Conservation (phyloP, 2,797 vertebrate species). For the Philypnodon macrostomus region DNA sequence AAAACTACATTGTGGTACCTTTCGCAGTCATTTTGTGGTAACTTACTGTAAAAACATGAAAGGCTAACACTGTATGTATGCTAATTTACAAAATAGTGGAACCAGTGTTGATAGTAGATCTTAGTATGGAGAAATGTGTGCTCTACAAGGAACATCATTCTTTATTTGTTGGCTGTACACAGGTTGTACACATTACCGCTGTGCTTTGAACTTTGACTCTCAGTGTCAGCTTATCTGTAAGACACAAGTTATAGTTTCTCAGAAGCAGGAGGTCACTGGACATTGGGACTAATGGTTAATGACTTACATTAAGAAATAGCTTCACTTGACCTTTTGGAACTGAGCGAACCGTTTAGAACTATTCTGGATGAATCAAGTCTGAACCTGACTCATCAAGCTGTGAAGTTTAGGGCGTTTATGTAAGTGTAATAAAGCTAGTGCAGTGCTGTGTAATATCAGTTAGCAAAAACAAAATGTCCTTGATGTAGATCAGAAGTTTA, state of each 20-base stretch:
- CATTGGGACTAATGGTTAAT: slow-evolving; percentile 48
- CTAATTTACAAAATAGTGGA: neutral
- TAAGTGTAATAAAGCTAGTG: neutral
- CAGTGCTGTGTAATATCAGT: neutral
- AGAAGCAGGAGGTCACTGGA: slow-evolving; percentile 17
- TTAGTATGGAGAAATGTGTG: neutral
- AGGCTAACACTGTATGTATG: slow-evolving; percentile 19
- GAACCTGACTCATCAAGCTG: slow-evolving; percentile 5
- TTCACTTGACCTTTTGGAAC: slow-evolving; percentile 30
- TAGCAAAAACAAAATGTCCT: too few species aligned
- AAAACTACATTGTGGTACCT: too few species aligned
- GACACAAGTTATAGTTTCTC: slow-evolving; percentile 4
- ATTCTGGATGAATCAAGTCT: slow-evolving; percentile 3
- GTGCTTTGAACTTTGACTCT: slow-evolving; percentile 32
- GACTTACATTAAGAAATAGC: slow-evolving; percentile 23
- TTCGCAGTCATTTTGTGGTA: too few species aligned
- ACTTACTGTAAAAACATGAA: too few species aligned
- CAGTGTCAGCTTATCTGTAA: slow-evolving; percentile 21
- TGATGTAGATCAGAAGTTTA: too few species aligned
- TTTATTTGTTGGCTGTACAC: neutral
- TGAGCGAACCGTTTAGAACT: slow-evolving; percentile 8
- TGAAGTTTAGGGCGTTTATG: neutral
- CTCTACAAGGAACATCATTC: neutral
- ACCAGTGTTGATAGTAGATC: slow-evolving; percentile 3
- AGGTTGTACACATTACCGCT: neutral